Evolutionary conservation across 1,140 invertebrate genomes (phyloP).

Genomic region (Zaprionus lachaisei): DNA sequence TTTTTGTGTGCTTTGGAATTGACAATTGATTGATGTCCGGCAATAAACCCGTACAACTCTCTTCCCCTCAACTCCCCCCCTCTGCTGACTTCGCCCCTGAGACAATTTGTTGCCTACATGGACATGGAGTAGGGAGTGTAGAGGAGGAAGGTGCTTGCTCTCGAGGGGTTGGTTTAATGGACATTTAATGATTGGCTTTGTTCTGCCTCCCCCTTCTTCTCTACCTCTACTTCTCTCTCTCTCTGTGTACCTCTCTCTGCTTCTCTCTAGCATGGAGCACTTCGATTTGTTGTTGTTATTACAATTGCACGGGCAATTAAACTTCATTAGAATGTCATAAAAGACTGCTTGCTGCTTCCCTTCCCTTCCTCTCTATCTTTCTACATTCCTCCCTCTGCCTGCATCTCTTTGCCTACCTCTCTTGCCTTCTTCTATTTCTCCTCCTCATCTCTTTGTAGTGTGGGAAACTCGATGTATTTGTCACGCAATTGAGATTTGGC

Average conservation of each 20-base stretch:
- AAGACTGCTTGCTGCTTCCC: conserved; percentile 22
- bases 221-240: not conserved
- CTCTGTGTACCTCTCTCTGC: no score
- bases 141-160: not conserved
- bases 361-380: not conserved
- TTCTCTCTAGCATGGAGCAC: not conserved
- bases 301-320: conserved; percentile 57
- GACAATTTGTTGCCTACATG: not conserved
- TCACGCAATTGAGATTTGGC: not conserved
- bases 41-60: conserved; percentile 15
- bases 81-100: not conserved
- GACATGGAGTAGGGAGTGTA: not conserved
- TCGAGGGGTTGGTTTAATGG: conserved; percentile 42
- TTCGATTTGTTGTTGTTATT: conserved; percentile 3
- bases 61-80: not conserved
- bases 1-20: conserved; percentile 28
- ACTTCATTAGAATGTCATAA: conserved; percentile 67
- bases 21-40: conserved; percentile 45
- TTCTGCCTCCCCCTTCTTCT: not conserved
- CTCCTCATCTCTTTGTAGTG: not conserved
- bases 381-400: no score
- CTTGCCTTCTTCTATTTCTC: not conserved
- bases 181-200: conserved; percentile 52
- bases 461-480: not conserved
- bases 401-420: not conserved